Evolutionary conservation across 2,797 vertebrate species (phyloP), one percentile per base, ranked within the genome.

Genomic region (Galago senegalensis): DNA sequence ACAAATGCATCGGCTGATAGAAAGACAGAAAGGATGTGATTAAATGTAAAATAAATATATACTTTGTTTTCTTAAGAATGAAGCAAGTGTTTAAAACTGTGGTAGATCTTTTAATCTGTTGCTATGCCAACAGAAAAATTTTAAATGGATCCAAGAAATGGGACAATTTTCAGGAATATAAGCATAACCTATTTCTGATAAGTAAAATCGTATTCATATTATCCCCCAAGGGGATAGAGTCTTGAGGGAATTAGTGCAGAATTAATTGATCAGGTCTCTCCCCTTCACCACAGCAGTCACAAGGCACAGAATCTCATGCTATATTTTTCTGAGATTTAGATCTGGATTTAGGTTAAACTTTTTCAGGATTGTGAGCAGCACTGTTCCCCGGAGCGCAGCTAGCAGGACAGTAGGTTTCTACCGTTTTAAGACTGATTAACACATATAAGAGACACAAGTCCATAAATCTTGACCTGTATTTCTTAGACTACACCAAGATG

Each of bases 71-170:
- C 89, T 96, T 93, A 96, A 95, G 83, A 96, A 96, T 96, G 93
- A 96, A 97, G 76, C 87, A 93, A 97, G 56, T 87, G 75, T 93
- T 96, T 93, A 94, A 97, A 96, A 91, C 79, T 91, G 49, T 91
- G 89, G 91, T 96, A 94, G 84, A 95, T 95, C 94, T 96, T 95
- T 92, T 96, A 96, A 96, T 97, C 89, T 95, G 97, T 97, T 97
- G 96, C 97, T 95, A 97, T 97, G 97, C 94, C 97, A 96, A 97
- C 97, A 97, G 93, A 65, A 94, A 97, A 95, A 43, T 73, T 94
- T 96, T 96, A 95, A 98, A 92, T 93, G 92, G 88, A 97, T 96
- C 91, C 92, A 97, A 97, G 60, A 97, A 97, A 97, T 96, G 96
- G 95, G 92, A 93, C 81, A 97, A 97, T 96, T 97, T 97, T 97